Evolutionary conservation across 2,797 vertebrate species (phyloP), one percentile per base, ranked within the genome.

Genomic region (Manis crassicaudata): DNA sequence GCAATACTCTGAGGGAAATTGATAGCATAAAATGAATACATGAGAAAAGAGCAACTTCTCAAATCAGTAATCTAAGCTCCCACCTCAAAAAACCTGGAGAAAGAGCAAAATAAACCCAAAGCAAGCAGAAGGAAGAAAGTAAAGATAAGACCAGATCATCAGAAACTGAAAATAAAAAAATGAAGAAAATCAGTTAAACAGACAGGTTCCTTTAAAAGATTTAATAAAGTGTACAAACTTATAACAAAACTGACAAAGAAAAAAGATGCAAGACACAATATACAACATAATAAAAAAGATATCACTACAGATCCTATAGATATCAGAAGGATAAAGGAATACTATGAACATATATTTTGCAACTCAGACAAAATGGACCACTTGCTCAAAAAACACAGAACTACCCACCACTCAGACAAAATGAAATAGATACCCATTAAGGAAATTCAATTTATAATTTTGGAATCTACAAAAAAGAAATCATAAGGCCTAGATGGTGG

Each of bases 51-150:
- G 50, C 87, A 92, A 46, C 8, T 58, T 77, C 27, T 83, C 76
- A 72, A 92, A 90, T 56, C 32, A 60, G 50, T 52, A 52, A 83
- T 73, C 88, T 67, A 77, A 89, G 10, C 23, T 76, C 8, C 23
- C 58, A 80, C 14, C 25, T 92, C 29, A 54, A 94, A 56, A 92
- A 92, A 87, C n/a, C 20, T 37, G 94, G 29, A 89, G 62, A 80
- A 80, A 67, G 18, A 60, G 14, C 84, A 86, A 94, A 68, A 70
- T 63, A 95, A 94, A 63, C 2, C 27, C 54, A 89, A 86, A 87
- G 29, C 56, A 96, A 90, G 43, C 56, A 72, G 12, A 82, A 92
- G n/a, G 27, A 94, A 95, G 40, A 50, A 89, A 88, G 95, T 43
- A 87, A 88, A 75, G 40, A 18, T 25, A 70, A 94, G 18, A 70